Base-by-base conservation (phyloP, 2,797 vertebrate species). In the Stomatorhinus walkeri region DNA sequence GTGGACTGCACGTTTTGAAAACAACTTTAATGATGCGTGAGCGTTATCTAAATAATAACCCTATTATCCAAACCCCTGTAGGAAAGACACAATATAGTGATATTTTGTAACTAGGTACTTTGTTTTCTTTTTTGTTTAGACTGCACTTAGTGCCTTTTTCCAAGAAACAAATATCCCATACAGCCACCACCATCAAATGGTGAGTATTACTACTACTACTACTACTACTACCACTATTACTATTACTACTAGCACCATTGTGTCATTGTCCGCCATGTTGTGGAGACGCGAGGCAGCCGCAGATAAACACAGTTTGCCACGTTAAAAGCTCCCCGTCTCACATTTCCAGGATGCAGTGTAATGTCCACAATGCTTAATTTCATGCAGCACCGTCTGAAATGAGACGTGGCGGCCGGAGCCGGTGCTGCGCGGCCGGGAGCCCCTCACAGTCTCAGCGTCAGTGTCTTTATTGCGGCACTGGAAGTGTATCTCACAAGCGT, bases 111-210 rank as follows among this genome's bases (percentile, higher is more conserved):
- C 48, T 48, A 89, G 52, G 51, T 36, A 43, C 24, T 32, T 87
- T 76, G 88, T 28, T 91, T 56, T 86, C 64, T 93, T 88, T 88
- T 93, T 83, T 24, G 94, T 91, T 0, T 95, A 99, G 98, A 98
- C 98, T 90, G 98, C 98, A 87, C 97, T 99, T 93, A 99, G 98
- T 97, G 97, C 96, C 94, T 99, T 99, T 95, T 99, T 99, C 93
- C 98, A 99, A 96, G 98, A 99, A 96, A 97, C 98, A 91, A 99
- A 97, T 95, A 98, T 98, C 93, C 98, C 98, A 91, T 98, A 98
- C 93, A 97, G 96, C 94, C 98, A 98, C 95, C 98, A 98, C 95
- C 97, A 98, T 96, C 98, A 99, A 96, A 98, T 99, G 98, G 98
- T 99, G 96, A 98, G 98, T 96, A 92, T 87, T 72, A 88, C 7